Evolutionary conservation across 2,113 vertebrate genomes (phyloP).

Genomic region (Oostethus manadensis): DNA sequence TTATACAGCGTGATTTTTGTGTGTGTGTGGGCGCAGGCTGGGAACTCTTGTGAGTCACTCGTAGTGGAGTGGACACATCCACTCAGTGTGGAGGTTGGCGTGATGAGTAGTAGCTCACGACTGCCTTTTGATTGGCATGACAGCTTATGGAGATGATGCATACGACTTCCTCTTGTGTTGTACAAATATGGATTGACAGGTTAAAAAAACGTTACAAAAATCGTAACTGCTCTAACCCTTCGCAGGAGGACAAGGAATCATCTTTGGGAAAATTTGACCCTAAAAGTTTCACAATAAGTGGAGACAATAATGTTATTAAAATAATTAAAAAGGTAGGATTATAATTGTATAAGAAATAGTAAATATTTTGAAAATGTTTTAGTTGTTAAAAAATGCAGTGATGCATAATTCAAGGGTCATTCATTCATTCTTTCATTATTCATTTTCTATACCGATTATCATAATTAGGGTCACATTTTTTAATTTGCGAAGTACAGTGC

Average conservation of each 20-base stretch:
- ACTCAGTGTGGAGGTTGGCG: constrained; percentile 48
- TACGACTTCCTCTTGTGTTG: constrained; percentile 28
- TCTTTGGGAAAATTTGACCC: not conserved
- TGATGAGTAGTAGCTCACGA: constrained; percentile 27
- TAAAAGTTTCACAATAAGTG: no score
- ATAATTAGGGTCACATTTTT: no score
- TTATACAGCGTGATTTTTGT: constrained; percentile 18
- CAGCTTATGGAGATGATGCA: constrained; percentile 36
- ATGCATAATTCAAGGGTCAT: no score
- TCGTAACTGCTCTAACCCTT: no score
- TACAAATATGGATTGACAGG: constrained; percentile 41
- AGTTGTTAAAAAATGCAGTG: no score
- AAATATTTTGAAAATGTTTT: no score
- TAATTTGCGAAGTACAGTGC: no score
- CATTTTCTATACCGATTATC: no score
- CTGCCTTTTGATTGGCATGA: constrained; percentile 30
- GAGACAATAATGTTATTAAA: no score
- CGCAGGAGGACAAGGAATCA: not conserved
- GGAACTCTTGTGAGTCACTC: constrained; percentile 62
- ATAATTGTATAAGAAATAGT: no score
- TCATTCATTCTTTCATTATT: no score
- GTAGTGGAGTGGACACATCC: constrained; percentile 39
- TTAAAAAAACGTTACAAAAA: not conserved
- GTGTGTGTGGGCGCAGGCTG: constrained; percentile 44
- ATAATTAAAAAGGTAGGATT: no score